Evolutionary conservation across 2,113 vertebrate species (phyloP), one percentile per base, ranked within the genome.

Genomic region (Eupsittula cactorum): DNA sequence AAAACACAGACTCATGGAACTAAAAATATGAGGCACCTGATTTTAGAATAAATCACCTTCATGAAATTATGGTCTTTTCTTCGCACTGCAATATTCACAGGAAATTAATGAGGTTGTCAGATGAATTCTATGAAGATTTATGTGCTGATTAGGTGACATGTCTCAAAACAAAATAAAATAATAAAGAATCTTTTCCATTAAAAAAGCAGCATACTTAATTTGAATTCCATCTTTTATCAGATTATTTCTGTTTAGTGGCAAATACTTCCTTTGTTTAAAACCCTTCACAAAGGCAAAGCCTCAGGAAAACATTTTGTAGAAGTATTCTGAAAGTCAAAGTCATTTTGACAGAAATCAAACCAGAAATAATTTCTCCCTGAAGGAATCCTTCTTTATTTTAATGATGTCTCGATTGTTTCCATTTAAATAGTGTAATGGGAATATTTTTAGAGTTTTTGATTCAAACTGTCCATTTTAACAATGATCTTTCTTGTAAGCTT

Each of bases 291-390:
- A 97, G 97, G 89, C 63, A 91, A 97, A 95, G 96, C 96, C 97
- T 74, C 67, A 92, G 96, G 97, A 98, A 96, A 95, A 93, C 92
- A 95, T 97, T 97, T 93, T 96, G 95, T 97, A 92, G 81, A 96
- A 95, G 94, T 85, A 92, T 94, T 97, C 86, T 96, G 98, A 98
- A 98, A 98, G 98, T 98, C 97, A 98, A 98, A 98, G 97, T 96
- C 96, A 96, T 98, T 97, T 97, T 97, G 97, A 97, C 97, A 98
- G 96, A 98, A 98, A 97, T 98, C 97, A 97, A 97, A 97, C 75
- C 91, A 97, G 96, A 97, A 98, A 97, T 98, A 97, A 98, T 98
- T 98, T 98, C 97, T 98, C 98, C 98, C 98, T 86, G 95, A 98
- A 98, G 98, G 97, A 97, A 97, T 97, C 97, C 88, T 95, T 88